Evolutionary conservation across 2,113 vertebrate species (phyloP), one percentile per base, ranked within the genome.

Genomic region (Anarrhichthys ocellatus): DNA sequence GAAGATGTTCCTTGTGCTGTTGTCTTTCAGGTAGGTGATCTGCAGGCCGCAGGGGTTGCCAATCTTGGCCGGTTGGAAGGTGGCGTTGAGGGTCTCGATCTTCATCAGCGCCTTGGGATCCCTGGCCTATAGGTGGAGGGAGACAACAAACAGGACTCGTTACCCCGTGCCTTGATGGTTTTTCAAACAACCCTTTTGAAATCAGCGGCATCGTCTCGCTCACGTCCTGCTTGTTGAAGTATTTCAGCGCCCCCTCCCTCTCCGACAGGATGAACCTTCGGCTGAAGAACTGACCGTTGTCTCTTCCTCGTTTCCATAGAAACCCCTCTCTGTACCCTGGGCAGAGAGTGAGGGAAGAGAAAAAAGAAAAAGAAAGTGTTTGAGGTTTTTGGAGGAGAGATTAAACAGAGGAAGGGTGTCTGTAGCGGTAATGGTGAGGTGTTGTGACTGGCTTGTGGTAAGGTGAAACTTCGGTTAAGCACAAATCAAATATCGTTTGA

Each of bases 221-320:
- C 88, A 98, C 98, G 0, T 99, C 98, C 0, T 96, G 97, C 83
- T 97, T 98, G 96, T 98, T 99, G 95, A 97, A 99, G 85, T 99
- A 99, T 80, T 98, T 99, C 74, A 99, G 94, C 0, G 96, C 97
- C 0, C 98, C 97, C 91, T 99, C 98, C 42, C 97, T 92, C 84
- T 99, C 98, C 0, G 97, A 96, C 54, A 99, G 92, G 74, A 99
- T 96, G 0, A 99, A 99, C 91, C 97, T 99, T 77, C 97, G 92
- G 93, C 96, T 98, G 6, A 99, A 63, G 87, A 99, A 99, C 44
- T 99, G 97, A 52, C 97, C 97, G 0, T 98, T 99, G 96, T 99
- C 97, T 0, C 98, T 92, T 68, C 98, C 98, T 17, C 97, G 96
- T 95, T 99, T 99, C 97, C 97, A 99, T 88, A 99, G 96, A 78